Percentiles rank a stretch among this genome's conserved stretches.
These are phyloP conservation scores for Cyclina sinensis DNA, from an alignment of 1,140 invertebrate genomes.

Conservation along the genomic window DNA sequence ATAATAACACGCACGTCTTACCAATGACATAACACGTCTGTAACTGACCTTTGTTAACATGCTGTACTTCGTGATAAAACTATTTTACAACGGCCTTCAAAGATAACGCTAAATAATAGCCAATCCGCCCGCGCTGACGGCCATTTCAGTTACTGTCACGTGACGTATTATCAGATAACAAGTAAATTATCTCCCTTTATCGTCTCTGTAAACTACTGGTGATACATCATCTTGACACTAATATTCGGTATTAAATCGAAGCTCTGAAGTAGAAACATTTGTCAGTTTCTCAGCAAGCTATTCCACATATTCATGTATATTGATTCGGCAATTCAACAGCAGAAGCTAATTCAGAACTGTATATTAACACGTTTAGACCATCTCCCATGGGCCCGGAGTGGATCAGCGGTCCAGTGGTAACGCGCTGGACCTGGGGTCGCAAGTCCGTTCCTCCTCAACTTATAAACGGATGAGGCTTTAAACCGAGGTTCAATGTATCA, in stretches of 20 bases:
- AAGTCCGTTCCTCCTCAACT: too few species aligned
- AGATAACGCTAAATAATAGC: slow-evolving; percentile 14
- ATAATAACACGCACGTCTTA: neutral
- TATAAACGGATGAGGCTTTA: too few species aligned
- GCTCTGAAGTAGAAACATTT: slow-evolving; percentile 42
- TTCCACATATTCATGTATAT: neutral
- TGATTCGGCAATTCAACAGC: too few species aligned
- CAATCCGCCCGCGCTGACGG: slow-evolving; percentile 18
- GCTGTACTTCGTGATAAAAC: neutral
- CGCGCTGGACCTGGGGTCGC: too few species aligned
- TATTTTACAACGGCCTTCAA: slow-evolving; percentile 26
- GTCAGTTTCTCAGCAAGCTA: slow-evolving; percentile 44
- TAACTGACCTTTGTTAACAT: neutral
- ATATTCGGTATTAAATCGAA: slow-evolving; percentile 45
- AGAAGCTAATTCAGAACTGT: too few species aligned
- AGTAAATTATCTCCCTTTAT: slow-evolving; percentile 54
- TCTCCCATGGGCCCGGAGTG: too few species aligned
- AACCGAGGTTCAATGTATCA: too few species aligned
- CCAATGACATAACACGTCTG: too few species aligned
- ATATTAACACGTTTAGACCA: too few species aligned
- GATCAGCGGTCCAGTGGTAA: too few species aligned
- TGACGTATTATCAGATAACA: slow-evolving; percentile 40
- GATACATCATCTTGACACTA: slow-evolving; percentile 62
- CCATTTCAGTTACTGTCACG: slow-evolving; percentile 39
- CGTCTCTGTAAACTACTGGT: neutral